Evolutionary conservation across 2,113 vertebrate species (phyloP).

Genomic region (Pterocles orientalis): DNA sequence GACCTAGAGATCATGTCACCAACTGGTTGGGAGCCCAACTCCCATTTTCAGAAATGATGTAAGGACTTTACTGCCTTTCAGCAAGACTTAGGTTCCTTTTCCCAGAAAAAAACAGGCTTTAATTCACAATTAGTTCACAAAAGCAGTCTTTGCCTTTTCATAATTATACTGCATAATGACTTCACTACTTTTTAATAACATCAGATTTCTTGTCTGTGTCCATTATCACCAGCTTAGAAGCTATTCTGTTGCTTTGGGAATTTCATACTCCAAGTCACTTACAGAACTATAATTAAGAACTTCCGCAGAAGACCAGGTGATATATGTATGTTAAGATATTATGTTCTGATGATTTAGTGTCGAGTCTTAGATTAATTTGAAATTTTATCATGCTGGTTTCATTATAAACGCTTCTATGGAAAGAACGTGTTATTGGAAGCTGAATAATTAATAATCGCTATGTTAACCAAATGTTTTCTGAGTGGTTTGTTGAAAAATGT

Average conservation of each 20-base stretch:
- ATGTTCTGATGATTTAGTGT: slow-evolving; percentile 30
- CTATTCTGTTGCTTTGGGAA: slow-evolving; percentile 51
- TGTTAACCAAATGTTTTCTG: slow-evolving; percentile 7
- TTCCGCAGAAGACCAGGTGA: slow-evolving; percentile 21
- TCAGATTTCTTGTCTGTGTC: slow-evolving; percentile 51
- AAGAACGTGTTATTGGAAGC: slow-evolving; percentile 37
- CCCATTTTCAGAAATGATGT: not conserved
- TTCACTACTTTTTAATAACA: slow-evolving; percentile 54
- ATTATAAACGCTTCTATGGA: not conserved
- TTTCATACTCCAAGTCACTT: slow-evolving; percentile 50
- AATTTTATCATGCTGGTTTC: slow-evolving; percentile 23
- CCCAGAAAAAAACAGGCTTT: not conserved
- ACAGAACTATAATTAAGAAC: slow-evolving; percentile 49
- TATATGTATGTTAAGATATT: slow-evolving; percentile 15
- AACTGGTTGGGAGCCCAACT: not conserved
- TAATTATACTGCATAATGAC: slow-evolving; percentile 38
- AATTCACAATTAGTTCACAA: slow-evolving; percentile 29
- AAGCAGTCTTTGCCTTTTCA: not conserved
- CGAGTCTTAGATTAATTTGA: slow-evolving; percentile 15
- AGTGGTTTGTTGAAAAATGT: not conserved
- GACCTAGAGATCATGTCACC: not conserved
- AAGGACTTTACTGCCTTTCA: not conserved
- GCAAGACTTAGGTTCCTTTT: not conserved
- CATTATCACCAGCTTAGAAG: slow-evolving; percentile 51
- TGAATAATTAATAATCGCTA: not conserved